Evolutionary conservation across 2,113 vertebrate genomes (phyloP).

Genomic region (Hyaena hyaena): DNA sequence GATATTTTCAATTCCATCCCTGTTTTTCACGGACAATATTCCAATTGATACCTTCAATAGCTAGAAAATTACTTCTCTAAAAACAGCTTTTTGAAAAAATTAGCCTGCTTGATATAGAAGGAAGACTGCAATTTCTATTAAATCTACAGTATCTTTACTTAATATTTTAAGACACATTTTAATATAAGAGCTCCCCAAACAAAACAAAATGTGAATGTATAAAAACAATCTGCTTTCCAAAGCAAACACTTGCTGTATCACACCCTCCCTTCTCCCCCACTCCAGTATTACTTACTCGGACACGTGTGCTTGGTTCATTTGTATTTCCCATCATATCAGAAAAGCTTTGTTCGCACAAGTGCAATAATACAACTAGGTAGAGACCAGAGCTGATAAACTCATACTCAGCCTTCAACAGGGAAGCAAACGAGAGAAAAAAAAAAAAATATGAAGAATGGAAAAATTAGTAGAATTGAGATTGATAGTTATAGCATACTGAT

Average conservation of each 20-base stretch:
- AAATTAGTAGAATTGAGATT: constrained; percentile 49
- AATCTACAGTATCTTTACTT: constrained; percentile 38
- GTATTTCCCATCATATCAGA: constrained; percentile 96
- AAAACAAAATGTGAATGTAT: background rate
- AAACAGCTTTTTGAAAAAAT: constrained; percentile 62
- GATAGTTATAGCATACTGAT: constrained; percentile 18
- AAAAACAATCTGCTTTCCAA: constrained; percentile 28
- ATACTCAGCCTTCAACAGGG: constrained; percentile 92
- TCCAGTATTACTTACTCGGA: constrained; percentile 90
- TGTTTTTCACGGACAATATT: constrained; percentile 52
- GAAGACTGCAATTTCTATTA: constrained; percentile 65
- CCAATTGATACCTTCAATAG: constrained; percentile 37
- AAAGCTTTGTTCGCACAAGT: constrained; percentile 98
- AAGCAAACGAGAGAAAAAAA: constrained; percentile 67
- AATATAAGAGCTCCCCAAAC: constrained; percentile 23
- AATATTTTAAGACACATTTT: constrained; percentile 41
- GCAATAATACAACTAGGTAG: constrained; percentile 97
- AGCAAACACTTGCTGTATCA: background rate
- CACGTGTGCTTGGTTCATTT: constrained; percentile 91
- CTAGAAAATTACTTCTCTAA: constrained; percentile 48
- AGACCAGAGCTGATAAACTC: constrained; percentile 99
- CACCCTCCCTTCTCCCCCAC: background rate
- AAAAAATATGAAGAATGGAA: constrained; percentile 62
- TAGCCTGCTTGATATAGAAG: constrained; percentile 15
- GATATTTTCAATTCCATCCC: constrained; percentile 21